Base-by-base conservation (phyloP, 2,888 invertebrate species). In the Cryptus armator region DNA sequence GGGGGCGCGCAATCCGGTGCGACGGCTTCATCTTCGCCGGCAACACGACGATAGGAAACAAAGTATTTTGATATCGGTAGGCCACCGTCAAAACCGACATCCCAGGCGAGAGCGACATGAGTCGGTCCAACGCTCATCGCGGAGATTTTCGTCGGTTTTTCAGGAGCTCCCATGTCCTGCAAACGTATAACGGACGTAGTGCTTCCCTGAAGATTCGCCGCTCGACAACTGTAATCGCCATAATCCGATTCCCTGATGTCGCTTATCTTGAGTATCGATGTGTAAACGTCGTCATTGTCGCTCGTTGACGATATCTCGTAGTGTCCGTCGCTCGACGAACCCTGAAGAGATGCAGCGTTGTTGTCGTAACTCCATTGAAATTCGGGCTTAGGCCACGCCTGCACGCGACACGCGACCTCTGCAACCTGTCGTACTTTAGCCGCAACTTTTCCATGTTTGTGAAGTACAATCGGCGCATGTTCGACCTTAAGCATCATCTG, bases 401-500 rank as follows among this genome's bases (percentile, higher is more conserved):
- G 97, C 14, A 98, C 98, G 91, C 97, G 96, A 93, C 98, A 98
- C 0, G 97, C 95, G 32, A 99, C 97, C 93, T 97, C 97, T 0
- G 98, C 98, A 0, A 96, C 96, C 94, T 98, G 98, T 83, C 96
- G 95, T 6, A 97, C 94, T 92, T 98, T 98, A 91, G 96, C 98
- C 0, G 98, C 98, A 0, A 98, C 98, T 94, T 98, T 98, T 91
- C 96, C 97, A 93, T 98, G 97, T 90, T 97, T 97, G 92, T 97
- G 97, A 51, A 98, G 95, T 43, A 97, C 96, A 88, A 98, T 97
- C 1, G 98, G 98, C 92, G 97, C 97, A 94, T 98, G 98, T 95
- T 98, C 98, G 90, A 98, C 98, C 91, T 98, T 96, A 79, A 99
- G 95, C 94, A 97, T 97, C 97, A 98, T 98, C 86, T 97, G 97